Evolutionary conservation across 2,113 vertebrate species (phyloP), one percentile per base, ranked within the genome.

Genomic region (Oncorhynchus kisutch): DNA sequence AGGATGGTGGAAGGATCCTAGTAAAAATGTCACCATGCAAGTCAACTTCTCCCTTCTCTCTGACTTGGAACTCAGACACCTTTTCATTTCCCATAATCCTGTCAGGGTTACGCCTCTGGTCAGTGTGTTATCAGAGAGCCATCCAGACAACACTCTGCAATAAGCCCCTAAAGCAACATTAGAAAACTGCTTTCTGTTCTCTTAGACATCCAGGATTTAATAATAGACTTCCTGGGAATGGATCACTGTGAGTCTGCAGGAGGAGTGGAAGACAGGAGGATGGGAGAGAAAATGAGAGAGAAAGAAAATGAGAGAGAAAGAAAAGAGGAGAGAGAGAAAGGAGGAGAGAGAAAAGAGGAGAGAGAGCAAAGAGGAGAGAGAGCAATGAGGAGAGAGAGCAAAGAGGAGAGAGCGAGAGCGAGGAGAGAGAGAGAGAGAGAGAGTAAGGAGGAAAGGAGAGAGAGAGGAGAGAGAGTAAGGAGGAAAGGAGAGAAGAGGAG

Each of bases 61-160:
- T 45, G 39, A 45, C 39, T 9, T 45, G 2, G 39, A 45, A 45
- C 39, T 59, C 11, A 6, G 22, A 67, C 45, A 49, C 66, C 71
- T 71, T 2, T 84, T 90, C 88, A 82, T 84, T 80, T 82, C 24
- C 73, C 39, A 65, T 85, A 90, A 91, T 91, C 88, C 89, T 82
- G 84, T 74, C 87, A 90, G 86, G 83, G 82, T 89, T 83, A 90
- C 91, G 91, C 91, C 89, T 92, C 87, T 80, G 87, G 86, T 87
- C 86, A 81, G 62, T 14, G 64, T 82, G 84, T 83, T 91, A 91
- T 90, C 90, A 71, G 39, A 29, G 74, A 78, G 76, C 70, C 80
- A 70, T 87, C 84, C 81, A 18, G 75, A 82, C 22, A 34, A 85
- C 92, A 92, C 91, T 86, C 90, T 16, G 72, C 39, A 80, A 20